Percentiles rank a stretch among this genome's conserved stretches.
Conservation (phyloP, 2,888 invertebrate species). For the Pegoplata infirma region DNA sequence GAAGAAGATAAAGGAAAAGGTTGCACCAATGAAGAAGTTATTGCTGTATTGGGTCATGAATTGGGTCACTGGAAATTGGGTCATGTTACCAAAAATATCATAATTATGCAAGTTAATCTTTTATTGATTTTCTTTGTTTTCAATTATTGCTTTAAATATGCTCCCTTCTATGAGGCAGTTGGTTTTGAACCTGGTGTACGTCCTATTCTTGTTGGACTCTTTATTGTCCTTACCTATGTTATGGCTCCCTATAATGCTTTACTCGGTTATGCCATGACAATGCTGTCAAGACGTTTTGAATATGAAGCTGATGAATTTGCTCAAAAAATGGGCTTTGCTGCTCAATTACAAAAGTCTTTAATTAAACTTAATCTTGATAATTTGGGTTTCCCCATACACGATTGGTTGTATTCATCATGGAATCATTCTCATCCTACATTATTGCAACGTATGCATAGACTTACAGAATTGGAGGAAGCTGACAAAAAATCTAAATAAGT, state of each 20-base stretch:
- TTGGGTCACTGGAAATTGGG: constrained; percentile 97
- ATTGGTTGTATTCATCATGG: constrained; percentile 95
- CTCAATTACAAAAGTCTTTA: constrained; percentile 88
- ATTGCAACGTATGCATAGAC: constrained; percentile 87
- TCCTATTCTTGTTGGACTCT: constrained; percentile 94
- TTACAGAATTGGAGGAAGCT: constrained; percentile 68
- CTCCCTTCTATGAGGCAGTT: constrained; percentile 90
- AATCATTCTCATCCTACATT: constrained; percentile 98
- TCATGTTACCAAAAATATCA: constrained; percentile 91
- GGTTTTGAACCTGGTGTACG: constrained; percentile 88
- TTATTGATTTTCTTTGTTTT: constrained; percentile 84
- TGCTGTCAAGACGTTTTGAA: constrained; percentile 92
- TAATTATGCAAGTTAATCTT: constrained; percentile 88
- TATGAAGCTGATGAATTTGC: constrained; percentile 98
- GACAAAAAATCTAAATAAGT: constrained; percentile 44
- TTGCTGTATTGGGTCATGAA: constrained; percentile 97
- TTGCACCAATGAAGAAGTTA: constrained; percentile 93
- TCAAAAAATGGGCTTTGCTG: constrained; percentile 86
- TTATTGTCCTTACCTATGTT: constrained; percentile 93
- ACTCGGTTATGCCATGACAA: constrained; percentile 90
- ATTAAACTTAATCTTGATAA: constrained; percentile 97
- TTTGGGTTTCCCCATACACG: constrained; percentile 95
- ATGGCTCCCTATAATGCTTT: constrained; percentile 95
- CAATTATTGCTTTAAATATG: constrained; percentile 83
- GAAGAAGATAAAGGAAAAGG: constrained; percentile 80